These are phyloP conservation scores for Xestia rhomboidea DNA, from an alignment of 2,888 invertebrate species.

Conservation along the genomic window DNA sequence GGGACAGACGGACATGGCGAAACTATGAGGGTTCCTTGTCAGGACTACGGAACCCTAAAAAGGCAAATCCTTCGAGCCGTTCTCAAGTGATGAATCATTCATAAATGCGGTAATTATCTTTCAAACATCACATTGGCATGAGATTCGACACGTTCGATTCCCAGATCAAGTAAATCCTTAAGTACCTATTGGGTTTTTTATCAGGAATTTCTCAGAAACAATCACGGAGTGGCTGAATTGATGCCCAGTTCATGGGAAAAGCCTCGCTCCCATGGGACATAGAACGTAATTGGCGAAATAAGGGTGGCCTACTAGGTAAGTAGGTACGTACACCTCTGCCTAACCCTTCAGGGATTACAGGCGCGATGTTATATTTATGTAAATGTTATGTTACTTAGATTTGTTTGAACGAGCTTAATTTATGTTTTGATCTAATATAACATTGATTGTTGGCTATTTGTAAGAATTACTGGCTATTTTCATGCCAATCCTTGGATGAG, in stretches of 20 bases:
- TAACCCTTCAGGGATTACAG: not conserved
- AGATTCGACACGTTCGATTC: not conserved
- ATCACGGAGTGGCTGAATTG: not conserved
- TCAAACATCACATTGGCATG: not conserved
- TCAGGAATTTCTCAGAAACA: not conserved
- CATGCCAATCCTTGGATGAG: slow-evolving; percentile 52
- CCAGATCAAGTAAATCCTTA: not conserved
- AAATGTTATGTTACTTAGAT: not conserved
- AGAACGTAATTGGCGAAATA: not conserved
- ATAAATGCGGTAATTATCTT: not conserved
- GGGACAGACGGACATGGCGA: no score
- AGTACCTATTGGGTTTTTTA: not conserved
- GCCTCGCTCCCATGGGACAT: not conserved
- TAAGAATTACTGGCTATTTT: slow-evolving; percentile 47
- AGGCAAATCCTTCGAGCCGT: not conserved
- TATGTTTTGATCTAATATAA: slow-evolving; percentile 56
- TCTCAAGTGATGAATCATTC: not conserved
- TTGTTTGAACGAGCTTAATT: slow-evolving; percentile 50
- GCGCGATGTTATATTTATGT: not conserved
- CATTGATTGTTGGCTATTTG: slow-evolving; percentile 51
- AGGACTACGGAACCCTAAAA: no score
- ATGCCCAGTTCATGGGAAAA: not conserved
- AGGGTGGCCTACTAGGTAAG: not conserved
- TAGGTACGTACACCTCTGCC: not conserved
- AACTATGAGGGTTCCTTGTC: no score